Percentiles rank a stretch among this genome's conserved stretches.
Evolutionary conservation across 2,888 invertebrate genomes (phyloP).

Genomic region (Xestia sexstrigata): DNA sequence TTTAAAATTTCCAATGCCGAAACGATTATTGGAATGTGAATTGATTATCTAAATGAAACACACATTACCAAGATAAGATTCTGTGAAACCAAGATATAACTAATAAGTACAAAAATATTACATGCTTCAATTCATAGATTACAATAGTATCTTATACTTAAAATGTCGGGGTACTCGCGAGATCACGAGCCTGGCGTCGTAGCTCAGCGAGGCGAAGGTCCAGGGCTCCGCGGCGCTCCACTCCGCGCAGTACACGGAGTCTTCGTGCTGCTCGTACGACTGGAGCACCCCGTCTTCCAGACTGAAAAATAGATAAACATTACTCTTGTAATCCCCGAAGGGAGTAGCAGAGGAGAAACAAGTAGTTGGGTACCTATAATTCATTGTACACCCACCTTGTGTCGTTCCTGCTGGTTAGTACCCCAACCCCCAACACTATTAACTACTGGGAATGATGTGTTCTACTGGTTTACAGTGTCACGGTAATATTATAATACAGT

Average conservation of each 20-base stretch:
- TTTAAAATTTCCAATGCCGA: background rate
- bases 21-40: constrained; percentile 13
- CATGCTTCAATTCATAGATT: constrained; percentile 56
- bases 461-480: no score
- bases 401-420: no score
- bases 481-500: no score
- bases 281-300: constrained; percentile 97
- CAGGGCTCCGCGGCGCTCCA: constrained; percentile 99
- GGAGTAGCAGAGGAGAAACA: background rate
- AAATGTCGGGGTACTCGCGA: constrained; percentile 98
- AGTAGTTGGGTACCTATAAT: background rate
- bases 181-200: constrained; percentile 98
- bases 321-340: background rate
- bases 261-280: constrained; percentile 99
- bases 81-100: background rate
- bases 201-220: constrained; percentile 99
- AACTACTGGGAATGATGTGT: no score
- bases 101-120: constrained; percentile 6
- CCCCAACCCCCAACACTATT: no score
- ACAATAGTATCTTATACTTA: constrained; percentile 97
- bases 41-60: background rate
- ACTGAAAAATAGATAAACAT: constrained; percentile 76
- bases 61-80: background rate
- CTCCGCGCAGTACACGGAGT: constrained; percentile 98
- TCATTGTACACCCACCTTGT: no score